A percentile compares a stretch with the other conserved stretches of the same genome.
Conservation (phyloP, 1,140 invertebrate species). For the Drosophila parvula region DNA sequence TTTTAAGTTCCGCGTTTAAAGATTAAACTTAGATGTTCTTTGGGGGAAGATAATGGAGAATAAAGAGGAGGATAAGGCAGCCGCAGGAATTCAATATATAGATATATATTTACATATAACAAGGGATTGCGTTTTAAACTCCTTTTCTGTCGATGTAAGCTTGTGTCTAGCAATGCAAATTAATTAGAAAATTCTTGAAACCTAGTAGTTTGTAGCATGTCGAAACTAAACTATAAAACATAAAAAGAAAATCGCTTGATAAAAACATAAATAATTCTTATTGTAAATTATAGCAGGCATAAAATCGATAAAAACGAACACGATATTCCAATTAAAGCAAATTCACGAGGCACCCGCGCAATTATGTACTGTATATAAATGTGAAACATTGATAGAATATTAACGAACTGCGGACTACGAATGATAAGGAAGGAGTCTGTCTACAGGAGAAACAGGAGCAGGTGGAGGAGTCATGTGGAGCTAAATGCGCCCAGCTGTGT, state of each 20-base stretch:
- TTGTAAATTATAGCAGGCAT: conserved; percentile 64
- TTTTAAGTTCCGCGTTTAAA: conserved; percentile 72
- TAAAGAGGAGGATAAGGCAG: conserved; percentile 5
- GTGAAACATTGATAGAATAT: conserved; percentile 71
- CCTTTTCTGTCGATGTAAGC: conserved; percentile 41
- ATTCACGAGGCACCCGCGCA: conserved; percentile 57
- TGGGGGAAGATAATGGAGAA: not conserved
- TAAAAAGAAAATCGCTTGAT: conserved; percentile 43
- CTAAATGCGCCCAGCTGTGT: conserved; percentile 17
- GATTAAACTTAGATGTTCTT: conserved; percentile 46
- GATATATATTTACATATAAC: conserved; percentile 41
- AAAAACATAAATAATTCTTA: conserved; percentile 32
- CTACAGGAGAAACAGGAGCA: conserved; percentile 11
- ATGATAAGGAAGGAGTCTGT: conserved; percentile 22
- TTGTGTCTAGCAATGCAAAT: conserved; percentile 62
- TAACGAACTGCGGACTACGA: conserved; percentile 31
- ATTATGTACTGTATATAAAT: conserved; percentile 76
- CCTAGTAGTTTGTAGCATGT: conserved; percentile 70
- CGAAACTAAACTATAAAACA: conserved; percentile 21
- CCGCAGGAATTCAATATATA: conserved; percentile 57
- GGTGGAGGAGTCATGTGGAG: conserved; percentile 24
- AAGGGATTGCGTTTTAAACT: conserved; percentile 54
- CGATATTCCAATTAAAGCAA: conserved; percentile 61
- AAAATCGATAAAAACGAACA: conserved; percentile 11
- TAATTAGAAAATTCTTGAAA: conserved; percentile 67